Evolutionary conservation across 2,113 vertebrate genomes (phyloP).

Genomic region (Pantherophis guttatus): DNA sequence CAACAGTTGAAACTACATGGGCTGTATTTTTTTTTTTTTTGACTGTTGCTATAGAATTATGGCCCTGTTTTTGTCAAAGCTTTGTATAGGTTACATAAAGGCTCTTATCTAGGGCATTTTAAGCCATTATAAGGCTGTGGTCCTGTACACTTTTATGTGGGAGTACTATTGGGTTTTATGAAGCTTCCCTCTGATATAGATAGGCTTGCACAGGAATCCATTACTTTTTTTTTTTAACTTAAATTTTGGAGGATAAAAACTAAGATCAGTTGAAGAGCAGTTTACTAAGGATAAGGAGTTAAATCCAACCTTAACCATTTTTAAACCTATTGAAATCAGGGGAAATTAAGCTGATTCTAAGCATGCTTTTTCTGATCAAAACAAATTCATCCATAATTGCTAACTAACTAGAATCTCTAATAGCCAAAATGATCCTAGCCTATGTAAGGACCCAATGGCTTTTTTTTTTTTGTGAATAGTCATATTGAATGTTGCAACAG

Average conservation of each 20-base stretch:
- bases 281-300: neutral
- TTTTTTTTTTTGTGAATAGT: neutral
- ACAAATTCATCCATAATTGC: neutral
- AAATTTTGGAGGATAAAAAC: neutral
- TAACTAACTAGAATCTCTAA: neutral
- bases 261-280: neutral
- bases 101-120: neutral
- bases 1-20: conserved; percentile 9
- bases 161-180: neutral
- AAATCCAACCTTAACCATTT: neutral
- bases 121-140: neutral
- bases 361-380: neutral
- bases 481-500: neutral
- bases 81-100: neutral
- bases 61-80: neutral
- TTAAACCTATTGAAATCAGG: neutral
- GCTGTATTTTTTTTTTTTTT: neutral
- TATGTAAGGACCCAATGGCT: neutral
- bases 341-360: neutral
- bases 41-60: neutral
- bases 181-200: neutral
- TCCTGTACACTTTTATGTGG: neutral
- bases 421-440: neutral
- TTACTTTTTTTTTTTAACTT: neutral
- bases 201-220: neutral